These are phyloP conservation scores for Morone chrysops DNA, from an alignment of 2,113 vertebrate genomes.

Conservation along the genomic window DNA sequence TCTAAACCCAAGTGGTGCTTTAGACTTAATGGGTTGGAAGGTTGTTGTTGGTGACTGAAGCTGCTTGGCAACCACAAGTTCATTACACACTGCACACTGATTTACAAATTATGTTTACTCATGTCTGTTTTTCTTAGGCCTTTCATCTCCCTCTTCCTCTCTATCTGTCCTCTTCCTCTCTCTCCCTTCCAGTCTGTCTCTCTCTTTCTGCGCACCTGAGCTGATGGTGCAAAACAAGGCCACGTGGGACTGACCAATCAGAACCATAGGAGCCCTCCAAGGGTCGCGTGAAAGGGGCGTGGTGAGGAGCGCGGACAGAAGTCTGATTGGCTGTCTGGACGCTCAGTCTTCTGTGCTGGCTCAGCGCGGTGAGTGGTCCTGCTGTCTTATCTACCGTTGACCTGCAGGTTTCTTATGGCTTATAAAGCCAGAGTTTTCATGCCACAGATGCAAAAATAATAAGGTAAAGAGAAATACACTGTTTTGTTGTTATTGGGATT, in stretches of 20 bases:
- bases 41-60: not conserved
- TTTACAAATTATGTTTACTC: not conserved
- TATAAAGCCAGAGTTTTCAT: conserved; percentile 3
- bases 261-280: not conserved
- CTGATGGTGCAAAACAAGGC: conserved; percentile 46
- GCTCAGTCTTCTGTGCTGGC: conserved; percentile 14
- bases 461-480: not conserved
- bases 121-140: not conserved
- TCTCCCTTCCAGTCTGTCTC: no score
- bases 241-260: conserved; percentile 74
- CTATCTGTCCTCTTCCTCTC: no score
- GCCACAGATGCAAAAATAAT: conserved; percentile 13
- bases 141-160: not conserved
- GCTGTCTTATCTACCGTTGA: conserved; percentile 4
- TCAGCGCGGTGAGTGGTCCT: not conserved
- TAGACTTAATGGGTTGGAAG: no score
- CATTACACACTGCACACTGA: not conserved
- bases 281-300: conserved; percentile 35
- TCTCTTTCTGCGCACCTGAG: conserved; percentile 48
- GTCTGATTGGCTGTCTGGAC: conserved; percentile 66
- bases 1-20: not conserved
- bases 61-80: not conserved
- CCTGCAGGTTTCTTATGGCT: not conserved
- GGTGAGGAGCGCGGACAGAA: conserved; percentile 59
- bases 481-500: not conserved